Base-by-base conservation (phyloP, 2,797 vertebrate species). In the Malurus leucopterus region DNA sequence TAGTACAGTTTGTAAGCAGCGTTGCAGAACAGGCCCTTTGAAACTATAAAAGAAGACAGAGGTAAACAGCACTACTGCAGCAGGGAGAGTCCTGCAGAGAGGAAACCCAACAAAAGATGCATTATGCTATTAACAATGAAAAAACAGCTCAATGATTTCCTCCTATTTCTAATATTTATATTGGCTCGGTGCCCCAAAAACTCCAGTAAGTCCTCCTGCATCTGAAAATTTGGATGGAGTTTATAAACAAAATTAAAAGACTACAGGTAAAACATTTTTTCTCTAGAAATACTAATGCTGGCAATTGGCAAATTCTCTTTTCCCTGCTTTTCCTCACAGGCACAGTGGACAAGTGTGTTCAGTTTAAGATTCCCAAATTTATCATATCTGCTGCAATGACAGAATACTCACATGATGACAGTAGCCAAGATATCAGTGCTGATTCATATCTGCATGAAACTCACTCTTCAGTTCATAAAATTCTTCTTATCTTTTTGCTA, bases 391-490 rank as follows among this genome's bases (percentile, higher is more conserved):
- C 89, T 82, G 83, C 83, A 93, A 79, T 91, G 89, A 91, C 87
- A 92, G 81, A 77, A 93, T 88, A 89, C 62, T 93, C 92, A 92
- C 74, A 88, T 86, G 92, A 92, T 86, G 74, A 94, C 15, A 13
- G 62, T 26, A 92, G 93, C 71, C 93, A 92, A 79, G 75, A 49
- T 84, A 84, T 79, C 92, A 84, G 62, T 71, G 87, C 92, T 93
- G 92, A 95, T 95, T 94, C 91, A 93, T 93, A 93, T 90, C 92
- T 88, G 88, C 91, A 91, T 89, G 89, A 88, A 93, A 88, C 54
- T 89, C 50, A 55, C 29, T 91, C 85, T 88, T 79, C 49, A 24
- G 73, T 92, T 91, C 89, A 86, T 64, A 84, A 93, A 89, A 86
- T 94, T 84, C 63, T 83, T 92, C 79, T 54, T 75, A 89, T 94